Conservation (phyloP, 2,888 invertebrate species). For the Cheilosia soror region DNA sequence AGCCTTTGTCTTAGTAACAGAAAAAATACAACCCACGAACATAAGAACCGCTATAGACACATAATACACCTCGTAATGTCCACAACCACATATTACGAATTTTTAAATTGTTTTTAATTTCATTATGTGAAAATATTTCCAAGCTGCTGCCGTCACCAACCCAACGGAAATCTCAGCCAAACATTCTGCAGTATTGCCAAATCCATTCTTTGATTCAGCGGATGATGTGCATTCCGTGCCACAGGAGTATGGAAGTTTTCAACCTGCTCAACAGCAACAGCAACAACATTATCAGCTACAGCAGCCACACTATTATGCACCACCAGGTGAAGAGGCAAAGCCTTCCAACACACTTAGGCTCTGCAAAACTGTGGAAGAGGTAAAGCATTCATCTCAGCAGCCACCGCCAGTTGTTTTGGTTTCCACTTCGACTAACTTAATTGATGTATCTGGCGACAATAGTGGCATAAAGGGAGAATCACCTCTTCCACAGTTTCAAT, state of each 20-base stretch:
- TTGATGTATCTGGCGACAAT: slow-evolving; percentile 34
- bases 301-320: slow-evolving; percentile 75
- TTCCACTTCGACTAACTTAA: slow-evolving; percentile 32
- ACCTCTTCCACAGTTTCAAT: slow-evolving; percentile 74
- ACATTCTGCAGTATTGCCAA: slow-evolving; percentile 79
- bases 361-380: slow-evolving; percentile 73
- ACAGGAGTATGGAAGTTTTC: slow-evolving; percentile 58
- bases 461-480: slow-evolving; percentile 51
- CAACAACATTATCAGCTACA: slow-evolving; percentile 75
- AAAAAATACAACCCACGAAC: slow-evolving; percentile 47
- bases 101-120: slow-evolving; percentile 43
- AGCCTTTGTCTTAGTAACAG: slow-evolving; percentile 39
- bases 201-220: slow-evolving; percentile 83
- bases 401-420: slow-evolving; percentile 12
- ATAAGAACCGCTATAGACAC: slow-evolving; percentile 50
- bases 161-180: slow-evolving; percentile 68
- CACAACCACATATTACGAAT: slow-evolving; percentile 37
- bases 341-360: slow-evolving; percentile 51
- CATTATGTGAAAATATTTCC: slow-evolving; percentile 61
- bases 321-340: slow-evolving; percentile 75
- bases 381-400: slow-evolving; percentile 47
- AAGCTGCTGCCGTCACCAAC: slow-evolving; percentile 64
- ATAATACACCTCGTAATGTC: slow-evolving; percentile 61
- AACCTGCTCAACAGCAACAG: slow-evolving; percentile 69
- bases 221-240: slow-evolving; percentile 73